Conservation (phyloP, 2,113 vertebrate species). For the Pithys albifrons region DNA sequence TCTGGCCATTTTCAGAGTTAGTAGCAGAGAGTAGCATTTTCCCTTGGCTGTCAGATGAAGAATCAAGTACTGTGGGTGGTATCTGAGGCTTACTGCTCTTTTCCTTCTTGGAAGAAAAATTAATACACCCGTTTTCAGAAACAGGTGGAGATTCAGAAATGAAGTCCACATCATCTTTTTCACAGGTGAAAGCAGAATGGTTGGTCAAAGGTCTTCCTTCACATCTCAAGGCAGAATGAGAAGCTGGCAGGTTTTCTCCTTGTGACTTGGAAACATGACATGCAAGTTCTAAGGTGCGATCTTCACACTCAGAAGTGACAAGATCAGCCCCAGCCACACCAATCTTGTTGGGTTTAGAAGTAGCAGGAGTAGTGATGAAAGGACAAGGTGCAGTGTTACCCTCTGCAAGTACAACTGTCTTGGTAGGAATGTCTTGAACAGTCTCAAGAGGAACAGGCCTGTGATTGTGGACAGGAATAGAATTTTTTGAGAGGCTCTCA, state of each 20-base stretch:
- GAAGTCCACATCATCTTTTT: not conserved
- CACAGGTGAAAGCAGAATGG: not conserved
- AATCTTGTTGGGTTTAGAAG: not conserved
- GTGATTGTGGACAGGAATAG: not conserved
- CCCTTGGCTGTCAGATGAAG: not conserved
- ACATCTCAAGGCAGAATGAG: not conserved
- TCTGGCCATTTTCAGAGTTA: not conserved
- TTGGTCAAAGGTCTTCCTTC: not conserved
- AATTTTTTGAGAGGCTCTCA: not conserved
- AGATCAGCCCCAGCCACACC: not conserved
- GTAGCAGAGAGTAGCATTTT: not conserved
- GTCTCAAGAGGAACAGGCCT: not conserved
- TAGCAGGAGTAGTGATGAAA: not conserved
- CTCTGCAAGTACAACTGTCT: not conserved
- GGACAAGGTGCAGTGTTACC: not conserved
- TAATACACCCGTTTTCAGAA: not conserved
- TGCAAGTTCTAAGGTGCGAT: not conserved
- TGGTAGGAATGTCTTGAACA: not conserved
- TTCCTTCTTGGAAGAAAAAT: constrained; percentile 13
- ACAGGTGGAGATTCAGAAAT: not conserved
- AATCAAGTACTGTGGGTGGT: not conserved
- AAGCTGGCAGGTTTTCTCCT: not conserved
- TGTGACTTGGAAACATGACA: not conserved
- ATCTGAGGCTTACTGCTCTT: not conserved
- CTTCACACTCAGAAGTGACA: not conserved